phyloP scores from a whole-genome alignment of 2,797 vertebrate genomes.

The Spondyliosoma cantharus region DNA sequence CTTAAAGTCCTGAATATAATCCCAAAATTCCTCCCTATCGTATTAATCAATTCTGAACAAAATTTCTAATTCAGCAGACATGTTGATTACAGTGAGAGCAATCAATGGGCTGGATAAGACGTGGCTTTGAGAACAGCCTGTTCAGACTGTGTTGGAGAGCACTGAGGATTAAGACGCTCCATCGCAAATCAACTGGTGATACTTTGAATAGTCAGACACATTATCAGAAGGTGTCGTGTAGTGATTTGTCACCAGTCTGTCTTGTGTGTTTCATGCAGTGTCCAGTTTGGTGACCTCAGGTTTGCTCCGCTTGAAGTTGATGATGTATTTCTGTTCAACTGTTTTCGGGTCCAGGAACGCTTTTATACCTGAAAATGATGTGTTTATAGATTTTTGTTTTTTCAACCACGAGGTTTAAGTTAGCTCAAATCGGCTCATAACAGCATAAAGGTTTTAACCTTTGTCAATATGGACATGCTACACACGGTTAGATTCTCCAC shows the following conservation, averaged over 20 bases:
- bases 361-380: too few species aligned
- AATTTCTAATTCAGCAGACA: conserved; percentile 41
- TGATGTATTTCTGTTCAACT: not conserved
- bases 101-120: conserved; percentile 18
- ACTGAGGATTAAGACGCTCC: conserved; percentile 1
- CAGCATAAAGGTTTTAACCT: too few species aligned
- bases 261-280: not conserved
- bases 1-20: not conserved
- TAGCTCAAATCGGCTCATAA: too few species aligned
- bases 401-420: too few species aligned
- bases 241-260: not conserved
- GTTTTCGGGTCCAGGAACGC: too few species aligned
- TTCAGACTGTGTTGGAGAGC: conserved; percentile 6
- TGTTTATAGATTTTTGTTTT: too few species aligned
- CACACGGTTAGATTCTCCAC: too few species aligned
- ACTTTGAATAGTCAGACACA: not conserved
- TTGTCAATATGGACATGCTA: too few species aligned
- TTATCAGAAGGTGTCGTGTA: not conserved
- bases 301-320: not conserved
- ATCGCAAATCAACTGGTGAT: conserved; percentile 11
- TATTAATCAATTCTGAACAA: conserved; percentile 28
- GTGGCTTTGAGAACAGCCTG: conserved; percentile 32
- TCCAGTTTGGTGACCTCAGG: conserved; percentile 4
- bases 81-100: conserved; percentile 42
- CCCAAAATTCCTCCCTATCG: not conserved